Percentiles rank a stretch among this genome's conserved stretches.
Evolutionary conservation across 2,888 invertebrate genomes (phyloP).

Genomic region (Oscheius onirici): DNA sequence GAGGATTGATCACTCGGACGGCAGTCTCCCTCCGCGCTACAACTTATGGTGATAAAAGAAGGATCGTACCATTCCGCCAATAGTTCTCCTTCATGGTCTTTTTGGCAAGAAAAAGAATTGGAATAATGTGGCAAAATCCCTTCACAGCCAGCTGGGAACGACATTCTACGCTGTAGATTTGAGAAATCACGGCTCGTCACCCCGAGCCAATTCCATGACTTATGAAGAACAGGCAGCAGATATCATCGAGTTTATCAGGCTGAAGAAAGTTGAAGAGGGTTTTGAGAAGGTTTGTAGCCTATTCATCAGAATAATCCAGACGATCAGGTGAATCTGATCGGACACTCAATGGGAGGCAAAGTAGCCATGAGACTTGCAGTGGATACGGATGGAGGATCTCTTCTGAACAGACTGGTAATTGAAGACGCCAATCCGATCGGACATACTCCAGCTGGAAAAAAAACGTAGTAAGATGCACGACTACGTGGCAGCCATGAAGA

Average conservation of each 20-base stretch:
- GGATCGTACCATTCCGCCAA: slow-evolving; percentile 74
- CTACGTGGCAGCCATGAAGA: slow-evolving; percentile 53
- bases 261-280: too few species aligned
- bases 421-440: slow-evolving; percentile 62
- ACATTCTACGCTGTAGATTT: slow-evolving; percentile 83
- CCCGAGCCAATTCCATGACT: slow-evolving; percentile 80
- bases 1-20: background rate
- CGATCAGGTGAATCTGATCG: slow-evolving; percentile 12
- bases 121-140: slow-evolving; percentile 82
- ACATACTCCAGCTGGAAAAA: slow-evolving; percentile 36
- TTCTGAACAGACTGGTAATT: slow-evolving; percentile 47
- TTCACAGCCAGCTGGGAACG: slow-evolving; percentile 72
- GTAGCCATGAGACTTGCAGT: slow-evolving; percentile 58
- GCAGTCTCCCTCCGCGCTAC: background rate
- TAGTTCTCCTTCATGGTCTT: slow-evolving; percentile 87
- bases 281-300: background rate
- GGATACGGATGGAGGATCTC: slow-evolving; percentile 13
- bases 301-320: too few species aligned
- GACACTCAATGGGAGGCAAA: slow-evolving; percentile 66
- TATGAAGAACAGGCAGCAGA: slow-evolving; percentile 83
- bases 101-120: slow-evolving; percentile 88
- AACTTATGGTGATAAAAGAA: background rate
- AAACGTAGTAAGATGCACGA: slow-evolving; percentile 39
- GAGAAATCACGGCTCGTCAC: slow-evolving; percentile 93
- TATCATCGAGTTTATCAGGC: slow-evolving; percentile 75